phyloP scores from a whole-genome alignment of 53 echinoderm and acorn worm genomes.

The Mesocentrotus franciscanus region DNA sequence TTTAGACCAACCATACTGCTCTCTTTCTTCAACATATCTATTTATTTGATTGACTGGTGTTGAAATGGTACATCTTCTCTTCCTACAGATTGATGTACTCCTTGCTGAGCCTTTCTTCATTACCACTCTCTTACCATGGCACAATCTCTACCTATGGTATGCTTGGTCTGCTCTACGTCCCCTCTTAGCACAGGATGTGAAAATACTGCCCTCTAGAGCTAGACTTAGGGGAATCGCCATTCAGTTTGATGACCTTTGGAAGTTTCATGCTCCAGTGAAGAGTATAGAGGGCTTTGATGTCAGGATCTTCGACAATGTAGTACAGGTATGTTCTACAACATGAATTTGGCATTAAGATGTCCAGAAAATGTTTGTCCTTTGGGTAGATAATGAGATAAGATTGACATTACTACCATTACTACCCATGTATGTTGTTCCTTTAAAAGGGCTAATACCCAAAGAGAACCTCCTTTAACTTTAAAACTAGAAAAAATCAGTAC shows the following conservation, averaged over 20 bases:
- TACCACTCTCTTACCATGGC: slow-evolving; percentile 88
- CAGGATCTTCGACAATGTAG: slow-evolving; percentile 83
- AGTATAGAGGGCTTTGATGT: slow-evolving; percentile 91
- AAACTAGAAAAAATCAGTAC: too few species aligned
- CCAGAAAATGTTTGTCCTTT: not conserved
- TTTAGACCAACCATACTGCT: too few species aligned
- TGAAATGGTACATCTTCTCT: not conserved
- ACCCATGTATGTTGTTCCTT: too few species aligned
- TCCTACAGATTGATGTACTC: slow-evolving; percentile 81
- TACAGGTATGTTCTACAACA: slow-evolving; percentile 73
- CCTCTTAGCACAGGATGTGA: slow-evolving; percentile 67
- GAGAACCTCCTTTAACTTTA: too few species aligned
- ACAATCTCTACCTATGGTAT: slow-evolving; percentile 94
- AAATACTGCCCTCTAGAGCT: slow-evolving; percentile 80
- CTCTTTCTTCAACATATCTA: not conserved
- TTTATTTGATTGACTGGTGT: not conserved
- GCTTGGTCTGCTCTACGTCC: slow-evolving; percentile 69
- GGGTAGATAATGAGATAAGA: too few species aligned
- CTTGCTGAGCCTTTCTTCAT: slow-evolving; percentile 90
- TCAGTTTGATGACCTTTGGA: slow-evolving; percentile 97
- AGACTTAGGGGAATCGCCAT: slow-evolving; percentile 84
- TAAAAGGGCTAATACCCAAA: too few species aligned
- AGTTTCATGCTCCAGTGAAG: slow-evolving; percentile 90
- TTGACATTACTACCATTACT: too few species aligned
- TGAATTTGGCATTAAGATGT: not conserved